Base-by-base conservation (phyloP, 2,888 invertebrate species). In the Pseudococcus longispinus region DNA sequence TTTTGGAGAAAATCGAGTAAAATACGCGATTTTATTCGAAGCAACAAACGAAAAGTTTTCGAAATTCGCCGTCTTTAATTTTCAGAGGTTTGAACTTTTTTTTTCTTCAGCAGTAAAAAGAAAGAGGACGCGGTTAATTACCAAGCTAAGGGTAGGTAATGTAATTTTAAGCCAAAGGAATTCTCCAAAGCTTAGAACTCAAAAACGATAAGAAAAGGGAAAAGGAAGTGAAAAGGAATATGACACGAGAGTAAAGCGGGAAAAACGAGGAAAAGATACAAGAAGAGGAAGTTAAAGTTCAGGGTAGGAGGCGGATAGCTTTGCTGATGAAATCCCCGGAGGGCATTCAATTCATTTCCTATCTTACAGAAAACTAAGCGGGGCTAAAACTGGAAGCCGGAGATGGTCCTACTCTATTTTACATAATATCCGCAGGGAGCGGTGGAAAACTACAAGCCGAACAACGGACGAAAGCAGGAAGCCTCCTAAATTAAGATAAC, bases 401-500 rank as follows among this genome's bases (percentile, higher is more conserved):
- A 86, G 86, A 86, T 86, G 86, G 86, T 80, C 86, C 77, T 86
- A 80, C 51, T 86, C 86, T 77, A 86, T 85, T 74, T 85, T 77
- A 46, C 77, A 74, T 77, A 77, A 85, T 86, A 86, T 86, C 77
- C 51, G 86, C 80, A 32, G 80, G 80, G 51, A 77, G 86, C 77
- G 86, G 86, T 51, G 86, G 70, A 55, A 29, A 70, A 74, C 74
- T 85, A 77, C 51, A 77, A 44, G 46, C 74, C 86, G 80, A 86
- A 32, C 85, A 74, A 74, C 77, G 86, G 86, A 86, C 86, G 77
- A 80, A 86, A 86, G 51, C 86, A 86, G 86, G 86, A 86, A 86
- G 77, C 77, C 86, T 86, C 86, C 86, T 86, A 86, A 86, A 86
- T 86, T 86, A 86, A 86, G 86, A 86, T 86, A 86, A 86, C 86